Evolutionary conservation across 2,113 vertebrate species (phyloP).

Genomic region (Saccopteryx leptura): DNA sequence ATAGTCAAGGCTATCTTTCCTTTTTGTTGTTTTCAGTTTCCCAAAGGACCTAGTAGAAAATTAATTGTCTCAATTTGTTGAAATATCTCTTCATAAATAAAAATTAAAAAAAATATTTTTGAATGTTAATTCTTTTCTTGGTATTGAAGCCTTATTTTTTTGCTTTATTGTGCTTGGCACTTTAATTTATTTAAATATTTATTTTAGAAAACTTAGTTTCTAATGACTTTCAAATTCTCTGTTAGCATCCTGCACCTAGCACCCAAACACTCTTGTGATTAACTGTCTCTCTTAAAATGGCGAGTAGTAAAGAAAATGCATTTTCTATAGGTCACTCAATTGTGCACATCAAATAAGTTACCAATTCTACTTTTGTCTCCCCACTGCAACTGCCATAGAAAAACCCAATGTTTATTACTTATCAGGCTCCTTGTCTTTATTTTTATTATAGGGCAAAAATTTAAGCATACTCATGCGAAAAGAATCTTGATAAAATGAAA

Average conservation of each 20-base stretch:
- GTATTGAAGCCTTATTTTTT: not conserved
- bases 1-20: not conserved
- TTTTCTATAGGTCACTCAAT: not conserved
- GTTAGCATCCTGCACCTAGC: not conserved
- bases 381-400: not conserved
- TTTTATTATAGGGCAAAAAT: not conserved
- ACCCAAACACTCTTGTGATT: not conserved
- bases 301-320: not conserved
- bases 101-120: not conserved
- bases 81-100: constrained; percentile 12
- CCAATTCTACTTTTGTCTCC: constrained; percentile 6
- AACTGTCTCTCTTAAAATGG: not conserved
- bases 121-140: not conserved
- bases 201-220: not conserved
- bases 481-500: not conserved
- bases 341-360: not conserved
- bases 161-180: not conserved
- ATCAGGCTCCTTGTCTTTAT: not conserved
- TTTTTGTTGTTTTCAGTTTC: not conserved
- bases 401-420: not conserved
- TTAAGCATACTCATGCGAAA: not conserved
- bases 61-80: not conserved
- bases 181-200: not conserved
- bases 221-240: not conserved
- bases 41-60: not conserved